A percentile compares a stretch with the other conserved stretches of the same genome.
Evolutionary conservation across 2,888 invertebrate genomes (phyloP).

Genomic region (Epiblema foenella): DNA sequence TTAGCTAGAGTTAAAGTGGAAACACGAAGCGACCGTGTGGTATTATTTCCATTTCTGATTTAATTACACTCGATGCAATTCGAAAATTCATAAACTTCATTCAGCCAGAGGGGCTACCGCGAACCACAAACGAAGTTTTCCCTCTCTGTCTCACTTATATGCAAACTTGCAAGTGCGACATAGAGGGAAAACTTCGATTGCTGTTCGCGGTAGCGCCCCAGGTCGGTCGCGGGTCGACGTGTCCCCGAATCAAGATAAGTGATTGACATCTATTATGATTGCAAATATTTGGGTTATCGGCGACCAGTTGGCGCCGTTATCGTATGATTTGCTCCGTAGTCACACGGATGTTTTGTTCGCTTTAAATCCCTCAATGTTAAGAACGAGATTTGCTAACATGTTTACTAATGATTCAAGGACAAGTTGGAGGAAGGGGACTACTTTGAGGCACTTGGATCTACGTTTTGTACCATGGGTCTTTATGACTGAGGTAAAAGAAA

Average conservation of each 20-base stretch:
- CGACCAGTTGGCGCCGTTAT: slow-evolving; percentile 13
- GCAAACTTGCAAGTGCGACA: too few relatives aligned
- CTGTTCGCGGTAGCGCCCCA: too few relatives aligned
- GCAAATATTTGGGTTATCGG: slow-evolving; percentile 37
- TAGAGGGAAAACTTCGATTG: too few relatives aligned
- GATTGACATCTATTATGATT: slow-evolving; percentile 25
- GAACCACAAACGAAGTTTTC: too few relatives aligned
- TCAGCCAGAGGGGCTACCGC: too few relatives aligned
- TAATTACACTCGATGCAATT: background rate
- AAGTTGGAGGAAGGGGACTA: too few relatives aligned
- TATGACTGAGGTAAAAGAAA: too few relatives aligned
- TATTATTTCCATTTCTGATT: background rate
- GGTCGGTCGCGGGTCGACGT: background rate
- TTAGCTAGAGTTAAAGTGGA: background rate
- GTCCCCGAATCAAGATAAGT: slow-evolving; percentile 20
- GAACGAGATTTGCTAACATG: background rate
- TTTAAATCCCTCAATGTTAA: background rate
- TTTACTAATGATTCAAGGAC: background rate
- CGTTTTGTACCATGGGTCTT: too few relatives aligned
- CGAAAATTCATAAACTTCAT: slow-evolving; percentile 5
- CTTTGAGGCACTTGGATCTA: too few relatives aligned
- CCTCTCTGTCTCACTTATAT: too few relatives aligned
- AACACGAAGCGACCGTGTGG: background rate
- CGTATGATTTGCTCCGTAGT: background rate
- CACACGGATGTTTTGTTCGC: slow-evolving; percentile 13